Evolutionary conservation across 2,797 vertebrate genomes (phyloP).

Genomic region (Cossypha dichroa): DNA sequence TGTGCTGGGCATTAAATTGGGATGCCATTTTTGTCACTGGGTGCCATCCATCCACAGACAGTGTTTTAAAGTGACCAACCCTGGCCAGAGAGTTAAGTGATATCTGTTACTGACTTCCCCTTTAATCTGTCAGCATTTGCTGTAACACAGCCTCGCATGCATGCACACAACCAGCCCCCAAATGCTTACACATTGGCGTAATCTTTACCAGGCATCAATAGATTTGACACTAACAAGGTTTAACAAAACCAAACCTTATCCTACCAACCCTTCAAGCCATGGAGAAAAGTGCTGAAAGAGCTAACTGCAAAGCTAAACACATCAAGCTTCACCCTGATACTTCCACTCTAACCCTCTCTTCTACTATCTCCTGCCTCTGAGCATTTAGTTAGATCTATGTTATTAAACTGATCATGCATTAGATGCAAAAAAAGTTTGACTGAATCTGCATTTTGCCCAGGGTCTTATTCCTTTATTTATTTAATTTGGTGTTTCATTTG

Average conservation of each 20-base stretch:
- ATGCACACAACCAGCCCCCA: background rate
- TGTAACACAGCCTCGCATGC: background rate
- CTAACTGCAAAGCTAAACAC: background rate
- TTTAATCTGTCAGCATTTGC: background rate
- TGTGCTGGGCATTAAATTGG: background rate
- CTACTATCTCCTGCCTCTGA: background rate
- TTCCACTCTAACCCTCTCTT: background rate
- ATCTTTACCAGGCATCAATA: slow-evolving; percentile 1
- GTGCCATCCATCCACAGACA: background rate
- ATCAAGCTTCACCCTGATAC: background rate
- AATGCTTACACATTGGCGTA: background rate
- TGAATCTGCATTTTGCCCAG: background rate
- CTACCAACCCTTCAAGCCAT: background rate
- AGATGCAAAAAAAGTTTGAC: slow-evolving; percentile 20
- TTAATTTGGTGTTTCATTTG: background rate
- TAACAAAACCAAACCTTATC: background rate
- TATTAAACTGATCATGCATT: slow-evolving; percentile 15
- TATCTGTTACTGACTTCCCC: background rate
- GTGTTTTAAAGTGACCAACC: background rate
- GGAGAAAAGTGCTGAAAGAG: background rate
- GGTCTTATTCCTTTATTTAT: slow-evolving; percentile 7
- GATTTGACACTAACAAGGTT: slow-evolving; percentile 18
- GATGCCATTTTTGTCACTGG: background rate
- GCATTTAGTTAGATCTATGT: background rate
- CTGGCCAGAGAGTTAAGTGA: background rate